Base-by-base conservation (phyloP, 2,888 invertebrate species). In the Marasmarcha lunaedactyla region DNA sequence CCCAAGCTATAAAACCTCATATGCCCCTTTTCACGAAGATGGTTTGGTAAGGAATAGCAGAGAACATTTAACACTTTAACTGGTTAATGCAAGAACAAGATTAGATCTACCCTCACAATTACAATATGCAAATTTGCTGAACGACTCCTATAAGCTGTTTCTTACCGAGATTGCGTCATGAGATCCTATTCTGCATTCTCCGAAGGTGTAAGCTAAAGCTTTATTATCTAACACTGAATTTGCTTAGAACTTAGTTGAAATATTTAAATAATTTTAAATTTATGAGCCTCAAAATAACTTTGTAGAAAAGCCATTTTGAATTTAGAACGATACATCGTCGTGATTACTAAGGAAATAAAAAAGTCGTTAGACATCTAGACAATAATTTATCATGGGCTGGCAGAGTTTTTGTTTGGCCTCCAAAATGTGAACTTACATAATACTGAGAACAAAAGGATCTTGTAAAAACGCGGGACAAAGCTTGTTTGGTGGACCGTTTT, bases 371-470 rank as follows among this genome's bases (percentile, higher is more conserved):
- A 52, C 30, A 30, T 30, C 50, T 54, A 52, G 57, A 47, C 52
- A 46, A 50, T 64, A 47, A 69, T 71, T 57, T 56, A 67, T 74
- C 73, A 71, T 70, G 59, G 48, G 38, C 47, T 15, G 20, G 35
- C 10, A 11, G 35, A 44, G 63, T 71, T 71, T 71, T 71, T 68
- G 56, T 59, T 47, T 41, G 48, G 54, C 54, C 54, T 34, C 61
- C 59, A 57, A 63, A 63, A 63, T 66, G 61, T 57, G 54, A 56
- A 56, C 68, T 72, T 74, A 73, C 63, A 69, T 76, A 71, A 78
- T 73, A n/a, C 76, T 67, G 70, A 71, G 58, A 78, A 77, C 73
- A 76, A 78, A 74, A 71, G 70, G 70, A 57, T 59, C 61, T 53
- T 51, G 50, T 56, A 76, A 76, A 71, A 71, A 63, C 51, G 43